Evolutionary conservation across 2,888 invertebrate genomes (phyloP), one percentile per base, ranked within the genome.

Genomic region (Drosophila cognata): DNA sequence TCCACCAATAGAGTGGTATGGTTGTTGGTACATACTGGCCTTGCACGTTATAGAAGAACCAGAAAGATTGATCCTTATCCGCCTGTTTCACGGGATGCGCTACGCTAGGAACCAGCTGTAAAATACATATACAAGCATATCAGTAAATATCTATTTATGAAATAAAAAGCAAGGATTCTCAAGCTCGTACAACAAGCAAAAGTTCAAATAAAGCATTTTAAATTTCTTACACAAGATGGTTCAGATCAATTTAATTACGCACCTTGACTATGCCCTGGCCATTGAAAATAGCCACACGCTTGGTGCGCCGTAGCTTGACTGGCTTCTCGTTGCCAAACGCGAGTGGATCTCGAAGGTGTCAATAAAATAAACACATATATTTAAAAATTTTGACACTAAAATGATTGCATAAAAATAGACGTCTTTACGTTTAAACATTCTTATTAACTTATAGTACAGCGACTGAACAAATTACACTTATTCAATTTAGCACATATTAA

Each of bases 1-100:
- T 92, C 92, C 92, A 92, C 92, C 92, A 92, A 48, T 91, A 92
- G 7, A 92, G 35, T 0, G 92, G 93, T 46, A 78, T 64, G 0
- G 76, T 71, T 25, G 91, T 89, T 25, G 91, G 91, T 1, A 74
- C 31, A 58, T 89, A 93, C 41, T 92, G 92, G 21, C 77, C 63
- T 73, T 92, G 92, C 0, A 92, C 25, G 52, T 91, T 89, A 38
- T 91, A 88, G 38, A 89, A 89, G 38, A 84, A 79, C 71, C 79
- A 80, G 46, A 92, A 71, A 0, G 91, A 91, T 28, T 91, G 90
- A 4, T 75, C 73, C 51, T 81, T 88, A 41, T 91, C 91, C 7
- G 65, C 36, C 48, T 89, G 84, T 8, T 79, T 74, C 1, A 92
- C 61, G 1, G 93, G 93, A 77, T 89, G 85, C 0, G 92, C 91